A percentile compares a stretch with the other conserved stretches of the same genome.
Conservation (phyloP, 2,113 vertebrate species). For the Barbus barbus region DNA sequence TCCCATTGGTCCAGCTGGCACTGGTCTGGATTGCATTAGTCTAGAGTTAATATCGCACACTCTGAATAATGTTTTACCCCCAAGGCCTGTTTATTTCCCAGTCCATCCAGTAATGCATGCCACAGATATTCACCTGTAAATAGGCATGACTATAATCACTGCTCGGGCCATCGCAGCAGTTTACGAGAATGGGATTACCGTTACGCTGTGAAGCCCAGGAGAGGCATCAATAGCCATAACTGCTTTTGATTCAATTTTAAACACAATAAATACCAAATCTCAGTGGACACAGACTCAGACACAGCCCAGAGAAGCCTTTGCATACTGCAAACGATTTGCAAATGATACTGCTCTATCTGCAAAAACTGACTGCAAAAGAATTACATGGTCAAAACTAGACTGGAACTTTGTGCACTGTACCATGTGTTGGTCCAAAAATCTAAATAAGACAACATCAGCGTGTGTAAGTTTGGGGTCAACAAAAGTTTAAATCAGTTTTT, state of each 20-base stretch:
- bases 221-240: constrained; percentile 40
- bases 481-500: no score
- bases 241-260: constrained; percentile 45
- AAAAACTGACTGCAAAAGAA: not conserved
- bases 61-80: constrained; percentile 1
- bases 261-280: constrained; percentile 29
- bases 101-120: constrained; percentile 21
- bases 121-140: constrained; percentile 46
- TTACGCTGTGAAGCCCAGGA: constrained; percentile 15
- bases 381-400: not conserved
- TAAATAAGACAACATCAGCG: no score
- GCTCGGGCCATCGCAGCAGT: constrained; percentile 21
- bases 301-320: not conserved
- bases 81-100: constrained; percentile 18
- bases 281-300: not conserved
- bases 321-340: no score
- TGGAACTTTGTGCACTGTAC: not conserved
- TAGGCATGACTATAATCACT: constrained; percentile 38
- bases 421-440: no score
- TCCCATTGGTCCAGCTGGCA: constrained; percentile 12
- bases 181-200: constrained; percentile 49
- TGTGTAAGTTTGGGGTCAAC: no score
- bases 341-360: not conserved
- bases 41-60: constrained; percentile 30
- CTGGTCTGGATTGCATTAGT: constrained; percentile 22